A percentile compares a stretch with the other conserved stretches of the same genome.
Evolutionary conservation across 2,888 invertebrate species (phyloP).

Genomic region (Agriotes lineatus): DNA sequence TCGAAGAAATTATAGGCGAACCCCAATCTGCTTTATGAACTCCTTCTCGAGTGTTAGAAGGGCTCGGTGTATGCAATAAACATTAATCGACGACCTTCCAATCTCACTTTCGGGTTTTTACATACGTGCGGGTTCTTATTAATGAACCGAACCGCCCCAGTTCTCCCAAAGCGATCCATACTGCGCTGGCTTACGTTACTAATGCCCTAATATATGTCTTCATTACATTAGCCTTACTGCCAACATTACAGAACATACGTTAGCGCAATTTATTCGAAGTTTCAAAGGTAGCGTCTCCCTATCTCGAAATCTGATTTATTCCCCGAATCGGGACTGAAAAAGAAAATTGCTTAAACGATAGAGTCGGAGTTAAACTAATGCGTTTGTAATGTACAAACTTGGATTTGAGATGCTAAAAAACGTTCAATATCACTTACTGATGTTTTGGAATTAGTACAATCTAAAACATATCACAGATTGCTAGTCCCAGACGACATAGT

Average conservation of each 20-base stretch:
- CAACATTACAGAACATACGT: conserved; percentile 18
- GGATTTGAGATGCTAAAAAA: no score
- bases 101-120: neutral
- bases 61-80: neutral
- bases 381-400: no score
- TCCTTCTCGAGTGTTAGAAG: neutral
- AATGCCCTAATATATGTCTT: conserved; percentile 28
- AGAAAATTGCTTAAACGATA: no score
- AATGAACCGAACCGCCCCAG: conserved; percentile 1
- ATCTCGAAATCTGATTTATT: conserved; percentile 16
- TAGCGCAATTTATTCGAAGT: conserved; percentile 19
- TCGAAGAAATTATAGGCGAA: neutral
- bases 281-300: neutral
- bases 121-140: conserved; percentile 1
- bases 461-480: no score
- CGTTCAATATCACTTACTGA: no score
- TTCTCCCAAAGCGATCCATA: conserved; percentile 7
- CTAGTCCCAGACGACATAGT: no score
- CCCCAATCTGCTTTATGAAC: neutral
- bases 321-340: no score
- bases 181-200: conserved; percentile 24
- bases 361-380: no score
- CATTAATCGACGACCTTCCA: conserved; percentile 2
- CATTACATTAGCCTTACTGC: conserved; percentile 22
- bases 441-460: no score